A percentile compares a stretch with the other conserved stretches of the same genome.
These are phyloP conservation scores for Epinephelus fuscoguttatus DNA, from an alignment of 2,113 vertebrate species.

Conservation along the genomic window DNA sequence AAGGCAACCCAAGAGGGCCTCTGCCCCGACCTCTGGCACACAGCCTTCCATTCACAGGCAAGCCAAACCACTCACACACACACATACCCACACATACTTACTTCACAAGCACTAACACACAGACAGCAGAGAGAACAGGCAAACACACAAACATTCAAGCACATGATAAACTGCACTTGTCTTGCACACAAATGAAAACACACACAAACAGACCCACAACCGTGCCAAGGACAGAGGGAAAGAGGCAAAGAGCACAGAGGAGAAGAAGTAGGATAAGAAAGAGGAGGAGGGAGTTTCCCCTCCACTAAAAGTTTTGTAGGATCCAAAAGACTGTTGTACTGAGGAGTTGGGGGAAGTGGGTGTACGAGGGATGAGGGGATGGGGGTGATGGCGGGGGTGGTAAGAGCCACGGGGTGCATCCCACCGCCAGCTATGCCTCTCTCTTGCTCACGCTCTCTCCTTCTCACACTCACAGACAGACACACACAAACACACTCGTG, in stretches of 20 bases:
- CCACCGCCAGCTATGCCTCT: slow-evolving; percentile 73
- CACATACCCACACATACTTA: slow-evolving; percentile 6
- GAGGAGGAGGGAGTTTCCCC: slow-evolving; percentile 48
- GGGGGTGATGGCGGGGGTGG: slow-evolving; percentile 28
- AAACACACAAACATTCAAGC: slow-evolving; percentile 7
- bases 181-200: slow-evolving; percentile 40
- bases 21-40: slow-evolving; percentile 55
- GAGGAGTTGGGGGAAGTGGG: slow-evolving; percentile 56
- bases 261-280: slow-evolving; percentile 54
- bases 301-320: slow-evolving; percentile 71
- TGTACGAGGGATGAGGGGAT: slow-evolving; percentile 30
- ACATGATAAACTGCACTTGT: slow-evolving; percentile 19
- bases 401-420: slow-evolving; percentile 73
- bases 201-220: slow-evolving; percentile 29
- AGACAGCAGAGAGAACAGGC: not conserved
- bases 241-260: slow-evolving; percentile 5
- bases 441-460: slow-evolving; percentile 48
- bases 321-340: slow-evolving; percentile 63
- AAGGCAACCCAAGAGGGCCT: slow-evolving; percentile 59
- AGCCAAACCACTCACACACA: slow-evolving; percentile 10
- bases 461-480: slow-evolving; percentile 38
- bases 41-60: slow-evolving; percentile 50
- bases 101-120: not conserved
- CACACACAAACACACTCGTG: slow-evolving; percentile 51
- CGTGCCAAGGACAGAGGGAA: slow-evolving; percentile 23